Conservation (phyloP, 2,888 invertebrate species). For the Chrysotoxum bicinctum region DNA sequence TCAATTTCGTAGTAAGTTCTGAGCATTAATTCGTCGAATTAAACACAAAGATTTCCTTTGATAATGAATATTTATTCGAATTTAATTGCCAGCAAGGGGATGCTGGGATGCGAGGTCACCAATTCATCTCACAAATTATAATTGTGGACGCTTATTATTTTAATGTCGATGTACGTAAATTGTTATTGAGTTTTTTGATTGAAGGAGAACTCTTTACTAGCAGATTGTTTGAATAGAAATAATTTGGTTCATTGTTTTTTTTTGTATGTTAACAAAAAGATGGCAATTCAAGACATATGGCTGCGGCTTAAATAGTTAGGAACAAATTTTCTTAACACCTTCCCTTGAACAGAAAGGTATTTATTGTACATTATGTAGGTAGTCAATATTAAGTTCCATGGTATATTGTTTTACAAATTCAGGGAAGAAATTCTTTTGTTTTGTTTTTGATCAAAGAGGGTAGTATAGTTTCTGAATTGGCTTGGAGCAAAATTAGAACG, state of each 20-base stretch:
- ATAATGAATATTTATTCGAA: slow-evolving; percentile 64
- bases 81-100: slow-evolving; percentile 61
- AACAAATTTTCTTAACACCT: slow-evolving; percentile 13
- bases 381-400: not conserved
- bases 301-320: not conserved
- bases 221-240: slow-evolving; percentile 17
- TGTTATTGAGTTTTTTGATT: slow-evolving; percentile 36
- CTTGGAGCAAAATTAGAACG: not conserved
- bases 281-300: slow-evolving; percentile 1
- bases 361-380: not conserved
- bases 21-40: slow-evolving; percentile 68
- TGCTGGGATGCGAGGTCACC: slow-evolving; percentile 18
- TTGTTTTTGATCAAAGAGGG: not conserved
- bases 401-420: slow-evolving; percentile 3
- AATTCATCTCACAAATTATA: slow-evolving; percentile 17
- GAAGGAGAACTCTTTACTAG: not conserved
- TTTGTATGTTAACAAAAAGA: not conserved
- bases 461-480: not conserved
- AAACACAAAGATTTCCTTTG: slow-evolving; percentile 64
- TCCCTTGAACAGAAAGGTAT: not conserved
- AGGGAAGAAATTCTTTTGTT: not conserved
- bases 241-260: not conserved
- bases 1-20: slow-evolving; percentile 3
- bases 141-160: slow-evolving; percentile 43
- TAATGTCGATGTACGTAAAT: slow-evolving; percentile 39